phyloP scores from a whole-genome alignment of 37 sponge, comb jelly and placozoan species.

The Geodia barretti region DNA sequence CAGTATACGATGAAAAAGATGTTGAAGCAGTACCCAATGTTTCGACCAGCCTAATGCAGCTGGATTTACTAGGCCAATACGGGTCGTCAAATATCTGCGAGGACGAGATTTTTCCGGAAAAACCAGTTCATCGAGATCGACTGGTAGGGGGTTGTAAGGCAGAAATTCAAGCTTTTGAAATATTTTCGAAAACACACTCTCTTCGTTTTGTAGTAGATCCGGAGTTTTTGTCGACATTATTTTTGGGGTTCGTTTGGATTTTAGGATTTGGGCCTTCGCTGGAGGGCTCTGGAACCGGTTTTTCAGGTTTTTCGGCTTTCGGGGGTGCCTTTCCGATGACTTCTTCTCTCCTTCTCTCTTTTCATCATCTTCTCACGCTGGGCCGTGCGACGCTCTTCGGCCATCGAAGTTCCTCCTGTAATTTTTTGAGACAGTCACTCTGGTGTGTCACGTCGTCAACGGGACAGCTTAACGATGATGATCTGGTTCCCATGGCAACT shows the following conservation, averaged over 20 bases:
- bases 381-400: neutral
- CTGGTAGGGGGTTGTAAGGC: slow-evolving; percentile 52
- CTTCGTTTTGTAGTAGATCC: no score
- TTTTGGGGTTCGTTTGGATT: no score
- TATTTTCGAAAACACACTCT: slow-evolving; percentile 5
- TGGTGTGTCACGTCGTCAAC: neutral
- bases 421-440: neutral
- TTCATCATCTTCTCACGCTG: neutral
- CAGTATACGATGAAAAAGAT: slow-evolving; percentile 38
- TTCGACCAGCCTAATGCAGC: slow-evolving; percentile 57
- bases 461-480: neutral
- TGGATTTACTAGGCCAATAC: slow-evolving; percentile 73
- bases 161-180: slow-evolving; percentile 41
- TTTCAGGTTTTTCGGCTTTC: no score
- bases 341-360: neutral
- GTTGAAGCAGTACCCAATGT: neutral
- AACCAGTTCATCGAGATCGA: slow-evolving; percentile 50
- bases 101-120: slow-evolving; percentile 41
- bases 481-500: neutral
- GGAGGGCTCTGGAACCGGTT: no score
- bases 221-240: no score
- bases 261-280: no score
- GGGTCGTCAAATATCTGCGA: slow-evolving; percentile 61
- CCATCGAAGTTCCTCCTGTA: neutral
- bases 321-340: no score